Conservation (phyloP, 2,113 vertebrate genomes). For the Daphoenositta chrysoptera region DNA sequence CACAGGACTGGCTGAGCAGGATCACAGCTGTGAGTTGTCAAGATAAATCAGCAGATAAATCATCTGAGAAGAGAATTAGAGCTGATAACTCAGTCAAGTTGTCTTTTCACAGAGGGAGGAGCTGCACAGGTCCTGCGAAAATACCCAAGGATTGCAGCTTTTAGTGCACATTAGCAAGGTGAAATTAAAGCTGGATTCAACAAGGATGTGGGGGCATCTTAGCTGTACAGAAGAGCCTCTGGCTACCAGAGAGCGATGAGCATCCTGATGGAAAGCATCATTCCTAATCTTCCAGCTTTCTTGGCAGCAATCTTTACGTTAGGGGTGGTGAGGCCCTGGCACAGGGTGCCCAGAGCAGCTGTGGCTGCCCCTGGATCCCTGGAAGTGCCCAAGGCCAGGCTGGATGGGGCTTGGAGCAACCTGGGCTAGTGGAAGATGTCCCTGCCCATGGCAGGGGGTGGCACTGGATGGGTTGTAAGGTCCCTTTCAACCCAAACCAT, state of each 20-base stretch:
- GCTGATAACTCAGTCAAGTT: neutral
- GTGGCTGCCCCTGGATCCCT: neutral
- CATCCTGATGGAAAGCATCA: neutral
- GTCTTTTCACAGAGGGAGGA: neutral
- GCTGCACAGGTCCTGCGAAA: neutral
- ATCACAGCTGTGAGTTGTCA: neutral
- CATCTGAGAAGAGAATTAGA: neutral
- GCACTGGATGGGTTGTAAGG: rapidly evolving
- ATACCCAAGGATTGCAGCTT: neutral
- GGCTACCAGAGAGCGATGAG: neutral
- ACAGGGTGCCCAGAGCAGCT: neutral
- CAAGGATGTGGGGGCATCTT: neutral
- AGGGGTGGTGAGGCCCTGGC: neutral
- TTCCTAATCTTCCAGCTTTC: neutral
- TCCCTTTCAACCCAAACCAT: neutral
- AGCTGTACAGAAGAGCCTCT: neutral
- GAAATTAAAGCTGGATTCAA: neutral
- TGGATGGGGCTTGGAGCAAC: rapidly evolving
- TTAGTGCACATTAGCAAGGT: neutral
- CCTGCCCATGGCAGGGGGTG: neutral
- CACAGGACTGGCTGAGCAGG: neutral
- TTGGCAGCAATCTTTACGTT: neutral
- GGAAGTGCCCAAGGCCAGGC: rapidly evolving
- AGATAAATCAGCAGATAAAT: neutral
- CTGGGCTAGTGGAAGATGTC: neutral